Conservation (phyloP, 2,797 vertebrate genomes). For the Tokudaia tokunoshimensis region DNA sequence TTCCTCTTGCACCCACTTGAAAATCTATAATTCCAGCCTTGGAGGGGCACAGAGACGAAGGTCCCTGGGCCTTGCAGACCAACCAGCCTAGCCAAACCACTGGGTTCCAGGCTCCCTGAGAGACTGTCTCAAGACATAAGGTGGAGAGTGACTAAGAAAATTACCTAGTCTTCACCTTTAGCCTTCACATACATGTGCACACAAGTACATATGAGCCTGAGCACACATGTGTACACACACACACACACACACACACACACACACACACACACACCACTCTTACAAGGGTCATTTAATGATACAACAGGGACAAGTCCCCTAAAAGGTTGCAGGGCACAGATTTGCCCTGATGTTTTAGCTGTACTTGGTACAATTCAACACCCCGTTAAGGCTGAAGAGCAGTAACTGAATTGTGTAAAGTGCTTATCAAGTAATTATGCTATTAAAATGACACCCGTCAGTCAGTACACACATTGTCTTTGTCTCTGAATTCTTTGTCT, state of each 20-base stretch:
- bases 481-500: constrained; percentile 82
- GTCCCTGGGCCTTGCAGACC: background rate
- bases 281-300: constrained; percentile 54
- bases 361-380: constrained; percentile 19
- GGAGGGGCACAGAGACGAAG: background rate
- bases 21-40: background rate
- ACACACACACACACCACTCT: background rate
- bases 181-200: background rate
- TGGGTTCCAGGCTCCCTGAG: background rate
- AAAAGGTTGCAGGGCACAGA: constrained; percentile 47
- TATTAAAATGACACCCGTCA: constrained; percentile 83
- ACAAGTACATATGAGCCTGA: background rate
- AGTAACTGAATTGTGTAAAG: constrained; percentile 74
- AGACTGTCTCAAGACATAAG: background rate
- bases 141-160: background rate
- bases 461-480: constrained; percentile 79
- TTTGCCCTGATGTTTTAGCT: constrained; percentile 54
- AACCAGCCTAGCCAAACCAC: background rate
- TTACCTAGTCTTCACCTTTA: background rate
- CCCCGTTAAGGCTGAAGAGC: constrained; percentile 74
- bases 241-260: too few species aligned
- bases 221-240: background rate
- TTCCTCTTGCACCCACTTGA: background rate
- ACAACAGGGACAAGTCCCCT: constrained; percentile 11
- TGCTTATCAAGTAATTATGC: constrained; percentile 82